Conservation (phyloP, 2,797 vertebrate species). For the Lagodon rhomboides region DNA sequence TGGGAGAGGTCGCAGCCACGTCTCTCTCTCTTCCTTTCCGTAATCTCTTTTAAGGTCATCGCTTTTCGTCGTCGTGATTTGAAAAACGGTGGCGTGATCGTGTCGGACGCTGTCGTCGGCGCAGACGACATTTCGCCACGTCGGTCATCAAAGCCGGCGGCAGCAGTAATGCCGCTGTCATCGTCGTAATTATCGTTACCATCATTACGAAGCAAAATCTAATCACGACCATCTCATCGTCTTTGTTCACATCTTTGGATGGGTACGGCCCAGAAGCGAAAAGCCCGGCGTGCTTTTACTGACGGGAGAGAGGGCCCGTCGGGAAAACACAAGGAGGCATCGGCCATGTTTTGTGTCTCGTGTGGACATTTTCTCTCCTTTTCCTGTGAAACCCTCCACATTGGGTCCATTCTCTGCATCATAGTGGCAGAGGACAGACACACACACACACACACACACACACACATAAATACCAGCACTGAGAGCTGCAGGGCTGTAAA, state of each 20-base stretch:
- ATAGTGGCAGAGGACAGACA: conserved; percentile 6
- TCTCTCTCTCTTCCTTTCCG: conserved; percentile 3
- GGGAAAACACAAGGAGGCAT: conserved; percentile 2
- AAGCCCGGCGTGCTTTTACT: conserved; percentile 14
- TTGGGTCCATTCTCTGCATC: conserved; percentile 19
- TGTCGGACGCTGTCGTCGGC: conserved; percentile 23
- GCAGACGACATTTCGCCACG: conserved; percentile 23
- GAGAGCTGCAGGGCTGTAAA: conserved; percentile 68
- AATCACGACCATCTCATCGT: conserved; percentile 37
- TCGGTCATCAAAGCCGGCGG: conserved; percentile 6
- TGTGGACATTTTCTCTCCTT: neutral
- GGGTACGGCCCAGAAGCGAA: conserved; percentile 5
- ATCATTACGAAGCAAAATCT: conserved; percentile 28
- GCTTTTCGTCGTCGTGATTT: neutral
- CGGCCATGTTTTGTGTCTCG: conserved; percentile 7
- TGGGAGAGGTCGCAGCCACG: neutral
- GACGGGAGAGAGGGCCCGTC: neutral
- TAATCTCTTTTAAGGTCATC: conserved; percentile 19
- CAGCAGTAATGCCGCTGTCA: conserved; percentile 16
- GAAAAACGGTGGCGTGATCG: conserved; percentile 12
- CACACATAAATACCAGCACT: conserved; percentile 10
- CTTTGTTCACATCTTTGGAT: conserved; percentile 13
- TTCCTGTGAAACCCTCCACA: neutral
- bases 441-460: conserved; percentile 11
- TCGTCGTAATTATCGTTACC: conserved; percentile 28